Percentiles rank a stretch among this genome's conserved stretches.
Evolutionary conservation across 2,113 vertebrate species (phyloP).

Genomic region (Hippotragus niger): DNA sequence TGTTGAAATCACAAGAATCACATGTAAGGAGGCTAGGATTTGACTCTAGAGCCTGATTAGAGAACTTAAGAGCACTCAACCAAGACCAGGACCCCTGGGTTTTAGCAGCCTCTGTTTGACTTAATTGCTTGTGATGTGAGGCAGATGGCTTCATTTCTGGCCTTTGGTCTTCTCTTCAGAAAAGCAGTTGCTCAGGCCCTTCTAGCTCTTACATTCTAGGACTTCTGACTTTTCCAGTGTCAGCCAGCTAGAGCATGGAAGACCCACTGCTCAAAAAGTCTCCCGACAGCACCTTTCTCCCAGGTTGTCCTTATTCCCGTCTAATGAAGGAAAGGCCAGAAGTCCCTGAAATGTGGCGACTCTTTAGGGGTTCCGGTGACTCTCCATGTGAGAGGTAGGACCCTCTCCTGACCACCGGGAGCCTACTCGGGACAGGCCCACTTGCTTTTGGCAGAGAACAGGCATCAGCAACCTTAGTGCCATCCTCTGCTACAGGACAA

Average conservation of each 20-base stretch:
- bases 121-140: background rate
- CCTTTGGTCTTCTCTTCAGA: background rate
- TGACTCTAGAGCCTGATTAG: background rate
- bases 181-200: background rate
- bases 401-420: background rate
- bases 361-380: background rate
- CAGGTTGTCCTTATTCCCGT: background rate
- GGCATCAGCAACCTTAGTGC: background rate
- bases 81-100: background rate
- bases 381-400: background rate
- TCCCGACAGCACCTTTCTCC: background rate
- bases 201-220: background rate
- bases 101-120: background rate
- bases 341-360: background rate
- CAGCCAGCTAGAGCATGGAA: background rate
- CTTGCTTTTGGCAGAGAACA: background rate
- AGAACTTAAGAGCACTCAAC: background rate
- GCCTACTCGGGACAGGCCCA: background rate
- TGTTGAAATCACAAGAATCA: background rate
- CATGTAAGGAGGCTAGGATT: background rate
- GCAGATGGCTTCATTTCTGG: background rate
- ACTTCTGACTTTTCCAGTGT: background rate
- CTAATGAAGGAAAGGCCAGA: background rate
- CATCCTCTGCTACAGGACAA: background rate
- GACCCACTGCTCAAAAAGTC: background rate